Evolutionary conservation across 2,113 vertebrate species (phyloP).

Genomic region (Syrmaticus mikado): DNA sequence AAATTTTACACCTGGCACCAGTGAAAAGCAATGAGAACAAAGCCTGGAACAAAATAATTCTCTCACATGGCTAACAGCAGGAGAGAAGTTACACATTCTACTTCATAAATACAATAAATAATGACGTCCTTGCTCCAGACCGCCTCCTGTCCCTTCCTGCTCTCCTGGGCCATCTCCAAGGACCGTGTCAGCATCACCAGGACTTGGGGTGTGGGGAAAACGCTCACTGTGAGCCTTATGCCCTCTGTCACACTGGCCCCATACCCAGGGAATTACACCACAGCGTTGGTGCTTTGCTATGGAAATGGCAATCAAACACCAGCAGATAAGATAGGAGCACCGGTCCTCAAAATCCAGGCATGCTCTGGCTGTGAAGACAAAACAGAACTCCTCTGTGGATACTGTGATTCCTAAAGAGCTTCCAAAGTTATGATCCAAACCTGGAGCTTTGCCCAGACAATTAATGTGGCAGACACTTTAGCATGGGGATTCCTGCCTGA

Average conservation of each 20-base stretch:
- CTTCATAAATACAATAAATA: not conserved
- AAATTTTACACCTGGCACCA: not conserved
- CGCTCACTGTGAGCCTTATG: fast-evolving
- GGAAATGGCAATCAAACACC: not conserved
- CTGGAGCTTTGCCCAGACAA: not conserved
- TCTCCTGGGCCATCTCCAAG: not conserved
- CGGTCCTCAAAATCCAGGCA: fast-evolving
- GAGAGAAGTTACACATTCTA: not conserved
- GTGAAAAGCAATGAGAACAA: not conserved
- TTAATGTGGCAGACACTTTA: not conserved
- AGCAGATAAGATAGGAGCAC: not conserved
- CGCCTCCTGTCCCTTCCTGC: fast-evolving
- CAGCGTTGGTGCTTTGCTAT: not conserved
- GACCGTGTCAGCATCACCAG: not conserved
- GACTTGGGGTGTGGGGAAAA: not conserved
- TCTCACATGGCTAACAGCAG: not conserved
- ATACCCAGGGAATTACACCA: not conserved
- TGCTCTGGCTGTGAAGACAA: not conserved
- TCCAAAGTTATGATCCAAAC: not conserved
- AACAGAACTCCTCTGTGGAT: fast-evolving
- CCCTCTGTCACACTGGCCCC: too few relatives aligned
- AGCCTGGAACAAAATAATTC: conserved; percentile 20
- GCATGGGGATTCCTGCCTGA: not conserved
- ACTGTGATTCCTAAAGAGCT: not conserved
- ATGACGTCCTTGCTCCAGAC: not conserved